Conservation (phyloP, 2,888 invertebrate genomes). For the Sphaerophoria taeniata region DNA sequence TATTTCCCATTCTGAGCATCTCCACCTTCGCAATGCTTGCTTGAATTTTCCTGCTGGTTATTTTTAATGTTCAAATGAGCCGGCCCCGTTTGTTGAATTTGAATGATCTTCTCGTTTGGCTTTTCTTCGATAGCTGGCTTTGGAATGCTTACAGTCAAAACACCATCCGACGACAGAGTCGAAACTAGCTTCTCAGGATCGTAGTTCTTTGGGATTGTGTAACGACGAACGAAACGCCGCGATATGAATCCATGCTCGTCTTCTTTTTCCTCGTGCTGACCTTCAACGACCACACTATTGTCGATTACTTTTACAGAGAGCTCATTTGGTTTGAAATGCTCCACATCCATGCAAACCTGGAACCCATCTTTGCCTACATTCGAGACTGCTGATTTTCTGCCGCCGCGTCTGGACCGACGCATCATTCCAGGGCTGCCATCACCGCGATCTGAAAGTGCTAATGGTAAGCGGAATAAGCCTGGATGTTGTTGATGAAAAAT, state of each 20-base stretch:
- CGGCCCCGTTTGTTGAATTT: constrained; percentile 86
- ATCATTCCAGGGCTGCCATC: constrained; percentile 78
- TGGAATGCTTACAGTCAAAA: constrained; percentile 88
- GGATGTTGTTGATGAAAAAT: constrained; percentile 79
- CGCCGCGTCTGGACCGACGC: constrained; percentile 73
- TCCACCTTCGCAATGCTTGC: constrained; percentile 69
- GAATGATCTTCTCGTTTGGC: constrained; percentile 84
- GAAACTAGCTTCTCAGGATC: constrained; percentile 89
- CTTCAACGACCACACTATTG: constrained; percentile 88
- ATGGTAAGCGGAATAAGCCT: constrained; percentile 56
- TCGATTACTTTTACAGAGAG: constrained; percentile 91
- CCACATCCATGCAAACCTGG: constrained; percentile 88
- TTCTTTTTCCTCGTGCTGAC: constrained; percentile 90
- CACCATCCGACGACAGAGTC: constrained; percentile 89
- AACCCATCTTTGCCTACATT: constrained; percentile 85
- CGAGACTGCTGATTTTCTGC: constrained; percentile 73
- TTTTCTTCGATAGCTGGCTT: constrained; percentile 80
- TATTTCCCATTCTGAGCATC: constrained; percentile 41
- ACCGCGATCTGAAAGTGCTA: constrained; percentile 79
- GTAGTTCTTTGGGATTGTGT: constrained; percentile 89
- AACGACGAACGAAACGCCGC: constrained; percentile 90
- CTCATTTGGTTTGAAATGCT: constrained; percentile 90
- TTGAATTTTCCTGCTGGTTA: constrained; percentile 79
- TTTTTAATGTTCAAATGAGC: constrained; percentile 84
- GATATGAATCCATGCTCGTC: constrained; percentile 90